Evolutionary conservation across 64 coral and sea anemone genomes (phyloP).

Genomic region (Porites lutea): DNA sequence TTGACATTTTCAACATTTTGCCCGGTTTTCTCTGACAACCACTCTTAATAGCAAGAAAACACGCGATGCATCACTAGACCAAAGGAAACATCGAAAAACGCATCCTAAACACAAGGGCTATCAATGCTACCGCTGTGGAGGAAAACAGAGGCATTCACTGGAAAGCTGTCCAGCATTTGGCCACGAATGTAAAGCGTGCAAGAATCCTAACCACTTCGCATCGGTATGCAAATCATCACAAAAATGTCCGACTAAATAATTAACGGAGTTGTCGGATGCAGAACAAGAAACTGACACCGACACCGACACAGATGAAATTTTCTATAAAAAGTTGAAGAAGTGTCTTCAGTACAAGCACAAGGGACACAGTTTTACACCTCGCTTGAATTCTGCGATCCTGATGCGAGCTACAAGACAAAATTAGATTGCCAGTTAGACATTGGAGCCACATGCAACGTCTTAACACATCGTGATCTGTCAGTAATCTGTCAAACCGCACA

Average conservation of each 20-base stretch:
- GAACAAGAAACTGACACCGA: slow-evolving; percentile 14
- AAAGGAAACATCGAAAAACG: not conserved
- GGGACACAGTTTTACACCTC: slow-evolving; percentile 23
- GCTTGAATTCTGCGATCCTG: slow-evolving; percentile 19
- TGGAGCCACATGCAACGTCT: slow-evolving; percentile 60
- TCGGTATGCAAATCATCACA: slow-evolving; percentile 30
- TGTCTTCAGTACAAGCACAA: slow-evolving; percentile 25
- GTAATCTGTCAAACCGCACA: slow-evolving; percentile 42
- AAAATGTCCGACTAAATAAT: not conserved
- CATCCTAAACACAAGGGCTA: not conserved
- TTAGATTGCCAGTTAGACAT: slow-evolving; percentile 65
- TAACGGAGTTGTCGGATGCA: not conserved
- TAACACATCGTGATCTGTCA: slow-evolving; percentile 47
- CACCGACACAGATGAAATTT: slow-evolving; percentile 19
- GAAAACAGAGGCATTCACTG: slow-evolving; percentile 3
- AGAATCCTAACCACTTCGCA: slow-evolving; percentile 42
- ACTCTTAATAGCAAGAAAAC: not conserved
- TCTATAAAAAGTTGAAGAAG: slow-evolving; percentile 33
- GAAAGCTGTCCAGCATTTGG: slow-evolving; percentile 41
- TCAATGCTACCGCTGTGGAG: slow-evolving; percentile 2
- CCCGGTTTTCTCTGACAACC: no score
- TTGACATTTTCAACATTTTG: no score
- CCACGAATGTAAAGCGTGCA: slow-evolving; percentile 35
- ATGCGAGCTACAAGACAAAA: not conserved
- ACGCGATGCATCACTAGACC: not conserved